Evolutionary conservation across 2,888 invertebrate species (phyloP).

Genomic region (Andrena fulva): DNA sequence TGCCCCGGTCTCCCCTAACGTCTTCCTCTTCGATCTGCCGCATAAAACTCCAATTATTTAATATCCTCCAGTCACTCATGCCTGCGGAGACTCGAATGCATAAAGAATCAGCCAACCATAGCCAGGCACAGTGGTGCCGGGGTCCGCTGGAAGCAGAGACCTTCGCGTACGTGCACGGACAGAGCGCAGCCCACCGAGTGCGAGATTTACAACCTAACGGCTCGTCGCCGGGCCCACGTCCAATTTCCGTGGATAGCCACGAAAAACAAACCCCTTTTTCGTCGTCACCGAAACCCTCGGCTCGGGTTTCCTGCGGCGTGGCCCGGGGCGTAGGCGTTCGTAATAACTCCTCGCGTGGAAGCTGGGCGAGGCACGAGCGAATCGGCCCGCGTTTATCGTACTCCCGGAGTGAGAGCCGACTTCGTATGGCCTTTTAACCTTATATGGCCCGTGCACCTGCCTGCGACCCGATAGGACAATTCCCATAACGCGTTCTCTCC

Average conservation of each 20-base stretch:
- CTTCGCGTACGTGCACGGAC: background rate
- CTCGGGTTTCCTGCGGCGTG: slow-evolving; percentile 73
- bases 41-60: background rate
- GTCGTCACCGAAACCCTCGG: slow-evolving; percentile 54
- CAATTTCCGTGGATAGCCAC: slow-evolving; percentile 76
- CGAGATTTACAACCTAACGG: slow-evolving; percentile 69
- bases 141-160: background rate
- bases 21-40: background rate
- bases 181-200: slow-evolving; percentile 4
- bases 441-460: slow-evolving; percentile 81
- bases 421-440: slow-evolving; percentile 81
- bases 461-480: slow-evolving; percentile 74
- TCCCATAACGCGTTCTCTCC: slow-evolving; percentile 71
- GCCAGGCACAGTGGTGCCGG: background rate
- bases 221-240: slow-evolving; percentile 68
- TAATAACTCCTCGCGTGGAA: slow-evolving; percentile 78
- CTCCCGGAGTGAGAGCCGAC: slow-evolving; percentile 72
- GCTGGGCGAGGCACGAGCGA: slow-evolving; percentile 75
- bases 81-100: background rate
- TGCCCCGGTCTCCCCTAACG: no score
- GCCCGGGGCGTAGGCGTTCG: slow-evolving; percentile 75
- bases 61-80: background rate
- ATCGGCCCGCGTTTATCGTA: slow-evolving; percentile 75
- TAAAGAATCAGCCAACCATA: background rate
- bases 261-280: slow-evolving; percentile 73